phyloP scores from a whole-genome alignment of 2,797 vertebrate genomes.

The Morelia viridis region DNA sequence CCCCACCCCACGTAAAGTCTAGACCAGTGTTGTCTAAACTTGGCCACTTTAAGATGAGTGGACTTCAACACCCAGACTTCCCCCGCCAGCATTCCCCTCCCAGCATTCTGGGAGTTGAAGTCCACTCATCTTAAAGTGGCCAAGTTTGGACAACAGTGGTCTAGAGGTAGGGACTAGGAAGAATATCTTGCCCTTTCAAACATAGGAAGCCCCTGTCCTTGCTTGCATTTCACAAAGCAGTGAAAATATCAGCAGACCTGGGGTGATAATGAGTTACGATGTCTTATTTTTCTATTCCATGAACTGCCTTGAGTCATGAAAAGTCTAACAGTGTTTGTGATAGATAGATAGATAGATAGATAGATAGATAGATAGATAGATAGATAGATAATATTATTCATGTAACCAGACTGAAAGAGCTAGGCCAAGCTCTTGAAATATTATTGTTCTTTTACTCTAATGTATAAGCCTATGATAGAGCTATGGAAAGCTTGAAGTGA shows the following conservation, averaged over 20 bases:
- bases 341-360: not conserved
- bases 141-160: too few relatives aligned
- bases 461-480: not conserved
- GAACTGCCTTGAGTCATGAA: not conserved
- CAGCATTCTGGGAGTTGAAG: too few relatives aligned
- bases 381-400: conserved; percentile 1
- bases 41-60: too few relatives aligned
- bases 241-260: not conserved
- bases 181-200: not conserved
- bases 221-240: not conserved
- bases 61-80: too few relatives aligned
- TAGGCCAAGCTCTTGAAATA: not conserved
- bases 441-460: not conserved
- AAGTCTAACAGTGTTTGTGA: not conserved
- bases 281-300: not conserved
- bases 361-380: too few relatives aligned
- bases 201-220: not conserved
- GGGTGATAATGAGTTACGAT: not conserved
- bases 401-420: not conserved
- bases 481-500: conserved; percentile 1
- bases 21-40: too few relatives aligned
- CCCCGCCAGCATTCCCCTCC: too few relatives aligned
- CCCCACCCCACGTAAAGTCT: not conserved
- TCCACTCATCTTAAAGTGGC: too few relatives aligned
- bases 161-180: not conserved